A percentile compares a stretch with the other conserved stretches of the same genome.
These are phyloP conservation scores for Mesembrinibis cayennensis DNA, from an alignment of 2,113 vertebrate species.

Conservation along the genomic window DNA sequence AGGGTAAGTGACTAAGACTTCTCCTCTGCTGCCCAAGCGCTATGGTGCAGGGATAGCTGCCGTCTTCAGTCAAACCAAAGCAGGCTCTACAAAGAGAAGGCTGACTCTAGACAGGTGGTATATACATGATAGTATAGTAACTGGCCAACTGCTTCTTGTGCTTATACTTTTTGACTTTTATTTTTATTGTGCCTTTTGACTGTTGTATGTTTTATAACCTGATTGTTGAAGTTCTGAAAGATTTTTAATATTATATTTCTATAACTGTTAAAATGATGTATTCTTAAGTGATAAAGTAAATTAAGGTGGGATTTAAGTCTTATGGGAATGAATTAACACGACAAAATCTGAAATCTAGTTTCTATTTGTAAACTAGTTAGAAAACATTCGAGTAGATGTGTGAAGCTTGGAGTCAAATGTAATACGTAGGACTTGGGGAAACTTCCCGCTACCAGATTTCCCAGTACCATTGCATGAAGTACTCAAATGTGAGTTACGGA, in stretches of 20 bases:
- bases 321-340: neutral
- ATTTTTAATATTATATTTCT: constrained; percentile 17
- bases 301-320: neutral
- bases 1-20: constrained; percentile 91
- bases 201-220: constrained; percentile 56
- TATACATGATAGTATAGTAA: constrained; percentile 76
- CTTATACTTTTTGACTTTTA: constrained; percentile 60
- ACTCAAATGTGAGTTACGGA: neutral
- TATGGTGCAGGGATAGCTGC: constrained; percentile 87
- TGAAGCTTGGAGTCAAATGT: neutral
- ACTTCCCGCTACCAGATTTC: neutral
- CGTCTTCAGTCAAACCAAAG: constrained; percentile 85
- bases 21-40: constrained; percentile 86
- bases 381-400: neutral
- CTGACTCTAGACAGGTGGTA: constrained; percentile 86
- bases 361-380: neutral
- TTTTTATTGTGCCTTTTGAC: constrained; percentile 62
- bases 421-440: neutral
- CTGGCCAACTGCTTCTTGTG: constrained; percentile 79
- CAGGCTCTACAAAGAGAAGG: constrained; percentile 84
- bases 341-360: neutral
- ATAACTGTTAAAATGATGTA: constrained; percentile 39
- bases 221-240: constrained; percentile 15
- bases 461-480: neutral
- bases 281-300: neutral